A percentile compares a stretch with the other conserved stretches of the same genome.
Evolutionary conservation across 2,888 invertebrate species (phyloP).

Genomic region (Ormyrus thymus): DNA sequence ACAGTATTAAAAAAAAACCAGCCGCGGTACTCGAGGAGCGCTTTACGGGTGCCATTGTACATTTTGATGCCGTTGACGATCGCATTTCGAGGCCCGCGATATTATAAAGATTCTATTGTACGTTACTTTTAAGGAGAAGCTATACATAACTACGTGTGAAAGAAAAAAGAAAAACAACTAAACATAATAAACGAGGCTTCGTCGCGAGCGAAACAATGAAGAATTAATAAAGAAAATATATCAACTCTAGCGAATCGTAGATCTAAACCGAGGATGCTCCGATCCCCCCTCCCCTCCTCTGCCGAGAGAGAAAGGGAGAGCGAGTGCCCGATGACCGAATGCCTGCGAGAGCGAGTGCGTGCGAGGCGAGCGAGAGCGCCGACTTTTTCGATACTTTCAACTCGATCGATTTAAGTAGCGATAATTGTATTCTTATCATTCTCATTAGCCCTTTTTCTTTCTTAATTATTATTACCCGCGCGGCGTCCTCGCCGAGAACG

Average conservation of each 20-base stretch:
- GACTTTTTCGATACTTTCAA: conserved; percentile 16
- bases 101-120: conserved; percentile 18
- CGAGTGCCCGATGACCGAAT: background rate
- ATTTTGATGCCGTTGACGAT: conserved; percentile 31
- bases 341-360: conserved; percentile 4
- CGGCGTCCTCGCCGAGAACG: too few species aligned
- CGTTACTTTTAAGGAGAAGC: conserved; percentile 1
- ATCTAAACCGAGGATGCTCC: conserved; percentile 16
- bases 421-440: conserved; percentile 21
- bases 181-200: conserved; percentile 15
- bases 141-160: conserved; percentile 22
- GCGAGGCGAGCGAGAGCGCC: conserved; percentile 4
- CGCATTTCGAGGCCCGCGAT: conserved; percentile 8
- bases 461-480: conserved; percentile 1
- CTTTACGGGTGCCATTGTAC: conserved; percentile 17
- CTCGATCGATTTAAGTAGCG: conserved; percentile 17
- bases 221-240: conserved; percentile 30
- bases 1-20: background rate
- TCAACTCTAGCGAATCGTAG: conserved; percentile 33
- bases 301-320: background rate
- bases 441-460: conserved; percentile 28
- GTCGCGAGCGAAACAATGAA: conserved; percentile 29
- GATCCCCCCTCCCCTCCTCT: conserved; percentile 1
- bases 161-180: too few species aligned
- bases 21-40: conserved; percentile 22